Evolutionary conservation across 1,140 invertebrate species (phyloP).

Genomic region (Pristionchus pacificus): DNA sequence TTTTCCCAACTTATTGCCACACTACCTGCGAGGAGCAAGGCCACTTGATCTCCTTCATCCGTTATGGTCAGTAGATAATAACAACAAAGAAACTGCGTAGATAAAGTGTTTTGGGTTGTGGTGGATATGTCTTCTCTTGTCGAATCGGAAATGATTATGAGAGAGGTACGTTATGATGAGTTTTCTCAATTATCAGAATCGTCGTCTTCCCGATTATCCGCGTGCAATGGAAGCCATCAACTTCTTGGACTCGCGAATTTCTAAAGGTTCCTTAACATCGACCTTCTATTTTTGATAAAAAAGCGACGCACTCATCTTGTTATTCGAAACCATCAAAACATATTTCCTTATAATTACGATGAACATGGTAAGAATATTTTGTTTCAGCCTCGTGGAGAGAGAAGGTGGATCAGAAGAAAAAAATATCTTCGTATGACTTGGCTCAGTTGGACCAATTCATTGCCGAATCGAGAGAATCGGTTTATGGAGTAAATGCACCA

Average conservation of each 20-base stretch:
- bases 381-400: neutral
- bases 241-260: neutral
- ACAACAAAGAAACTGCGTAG: too few species aligned
- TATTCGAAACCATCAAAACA: too few species aligned
- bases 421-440: neutral
- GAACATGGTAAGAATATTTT: neutral
- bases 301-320: neutral
- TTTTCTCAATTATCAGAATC: neutral
- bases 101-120: too few species aligned
- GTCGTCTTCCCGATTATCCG: neutral
- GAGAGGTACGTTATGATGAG: too few species aligned
- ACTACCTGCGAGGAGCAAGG: too few species aligned
- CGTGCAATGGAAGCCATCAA: neutral
- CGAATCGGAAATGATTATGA: too few species aligned
- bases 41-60: too few species aligned
- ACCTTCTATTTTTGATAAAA: neutral
- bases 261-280: neutral
- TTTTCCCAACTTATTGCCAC: too few species aligned
- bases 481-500: neutral
- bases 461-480: neutral
- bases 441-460: neutral
- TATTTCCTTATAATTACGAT: neutral
- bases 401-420: neutral
- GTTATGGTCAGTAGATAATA: too few species aligned
- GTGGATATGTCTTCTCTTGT: too few species aligned